phyloP scores from a whole-genome alignment of 2,113 vertebrate genomes.

The Odocoileus hemionus region DNA sequence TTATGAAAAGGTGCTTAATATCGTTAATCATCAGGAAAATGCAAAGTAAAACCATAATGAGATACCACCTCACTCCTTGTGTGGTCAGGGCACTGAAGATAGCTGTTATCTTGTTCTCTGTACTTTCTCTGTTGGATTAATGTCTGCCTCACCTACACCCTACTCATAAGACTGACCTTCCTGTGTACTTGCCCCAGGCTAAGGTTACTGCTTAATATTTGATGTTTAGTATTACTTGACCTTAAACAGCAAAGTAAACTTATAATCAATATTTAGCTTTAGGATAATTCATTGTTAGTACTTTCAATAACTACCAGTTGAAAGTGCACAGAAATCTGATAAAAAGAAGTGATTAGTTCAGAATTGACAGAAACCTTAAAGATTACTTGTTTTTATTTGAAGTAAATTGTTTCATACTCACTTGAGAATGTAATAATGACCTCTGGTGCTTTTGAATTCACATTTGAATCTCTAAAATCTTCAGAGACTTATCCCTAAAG shows the following conservation, averaged over 20 bases:
- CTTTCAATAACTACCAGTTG: neutral
- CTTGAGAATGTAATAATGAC: neutral
- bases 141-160: neutral
- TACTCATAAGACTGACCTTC: neutral
- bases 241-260: neutral
- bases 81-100: neutral
- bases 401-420: neutral
- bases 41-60: neutral
- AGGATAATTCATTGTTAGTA: neutral
- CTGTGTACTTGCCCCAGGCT: neutral
- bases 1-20: neutral
- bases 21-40: neutral
- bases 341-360: neutral
- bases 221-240: neutral
- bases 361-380: neutral
- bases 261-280: neutral
- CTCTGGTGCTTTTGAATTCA: conserved; percentile 24
- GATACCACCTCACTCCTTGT: neutral
- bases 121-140: neutral
- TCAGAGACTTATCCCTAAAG: neutral
- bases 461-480: neutral
- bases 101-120: neutral
- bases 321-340: neutral
- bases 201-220: neutral
- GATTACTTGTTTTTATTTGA: neutral